Evolutionary conservation across 2,113 vertebrate genomes (phyloP).

Genomic region (Megalops atlanticus): DNA sequence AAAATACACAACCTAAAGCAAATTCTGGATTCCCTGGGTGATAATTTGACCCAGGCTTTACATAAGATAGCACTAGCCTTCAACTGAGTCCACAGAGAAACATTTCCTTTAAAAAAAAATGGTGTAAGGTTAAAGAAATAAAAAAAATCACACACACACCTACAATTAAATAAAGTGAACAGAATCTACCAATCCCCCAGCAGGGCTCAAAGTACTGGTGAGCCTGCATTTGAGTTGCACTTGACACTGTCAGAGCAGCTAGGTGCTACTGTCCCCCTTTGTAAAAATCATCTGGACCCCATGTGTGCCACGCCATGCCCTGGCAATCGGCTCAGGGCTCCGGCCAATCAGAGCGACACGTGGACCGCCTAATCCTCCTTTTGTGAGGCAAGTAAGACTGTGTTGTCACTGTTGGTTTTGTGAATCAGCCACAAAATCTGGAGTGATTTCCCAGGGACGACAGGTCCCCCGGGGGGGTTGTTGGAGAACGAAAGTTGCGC

Average conservation of each 20-base stretch:
- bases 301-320: conserved; percentile 75
- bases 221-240: conserved; percentile 48
- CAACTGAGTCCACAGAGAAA: background rate
- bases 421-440: conserved; percentile 86
- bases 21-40: background rate
- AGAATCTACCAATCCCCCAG: background rate
- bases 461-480: conserved; percentile 78
- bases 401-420: conserved; percentile 88
- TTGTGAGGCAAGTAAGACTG: conserved; percentile 84
- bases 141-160: too few relatives aligned
- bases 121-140: background rate
- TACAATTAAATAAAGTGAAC: background rate
- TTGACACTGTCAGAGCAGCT: conserved; percentile 65
- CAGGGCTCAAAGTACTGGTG: background rate
- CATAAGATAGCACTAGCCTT: background rate
- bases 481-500: conserved; percentile 60
- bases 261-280: conserved; percentile 66
- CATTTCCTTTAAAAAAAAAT: background rate
- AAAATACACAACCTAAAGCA: background rate
- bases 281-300: conserved; percentile 80
- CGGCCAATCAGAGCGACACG: conserved; percentile 87
- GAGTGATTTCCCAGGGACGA: conserved; percentile 88
- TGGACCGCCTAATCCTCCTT: conserved; percentile 88
- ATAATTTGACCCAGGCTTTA: background rate
- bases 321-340: conserved; percentile 89